Evolutionary conservation across 2,888 invertebrate species (phyloP).

Genomic region (Sepiola atlantica): DNA sequence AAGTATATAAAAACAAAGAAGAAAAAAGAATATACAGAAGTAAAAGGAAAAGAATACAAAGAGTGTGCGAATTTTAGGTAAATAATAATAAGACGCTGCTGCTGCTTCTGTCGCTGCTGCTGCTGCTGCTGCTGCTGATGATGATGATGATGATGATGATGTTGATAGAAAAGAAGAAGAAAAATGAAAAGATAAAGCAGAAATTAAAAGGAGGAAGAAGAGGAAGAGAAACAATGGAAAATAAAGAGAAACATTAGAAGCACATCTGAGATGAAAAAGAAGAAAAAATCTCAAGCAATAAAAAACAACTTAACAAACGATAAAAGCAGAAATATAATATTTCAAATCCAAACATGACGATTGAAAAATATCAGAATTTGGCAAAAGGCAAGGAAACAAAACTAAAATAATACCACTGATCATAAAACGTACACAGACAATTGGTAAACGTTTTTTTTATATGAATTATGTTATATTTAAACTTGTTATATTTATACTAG

Average conservation of each 20-base stretch:
- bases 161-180: not conserved
- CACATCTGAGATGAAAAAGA: not conserved
- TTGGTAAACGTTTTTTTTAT: not conserved
- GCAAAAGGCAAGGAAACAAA: not conserved
- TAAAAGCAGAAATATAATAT: not conserved
- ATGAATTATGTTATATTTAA: not conserved
- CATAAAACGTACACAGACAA: not conserved
- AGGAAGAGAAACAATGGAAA: fast-evolving
- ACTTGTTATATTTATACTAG: not conserved
- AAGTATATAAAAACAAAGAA: no score
- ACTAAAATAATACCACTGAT: no score
- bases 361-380: not conserved
- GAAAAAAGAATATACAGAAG: no score
- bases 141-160: not conserved
- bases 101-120: no score
- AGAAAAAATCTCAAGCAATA: not conserved
- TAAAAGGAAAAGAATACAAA: not conserved
- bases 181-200: not conserved
- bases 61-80: no score
- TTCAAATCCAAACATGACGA: not conserved
- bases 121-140: not conserved
- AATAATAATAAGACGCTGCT: no score
- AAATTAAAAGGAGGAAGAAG: no score
- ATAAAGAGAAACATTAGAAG: not conserved
- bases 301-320: not conserved